These are phyloP conservation scores for Megamerina dolium DNA, from an alignment of 2,888 invertebrate species.

Conservation along the genomic window DNA sequence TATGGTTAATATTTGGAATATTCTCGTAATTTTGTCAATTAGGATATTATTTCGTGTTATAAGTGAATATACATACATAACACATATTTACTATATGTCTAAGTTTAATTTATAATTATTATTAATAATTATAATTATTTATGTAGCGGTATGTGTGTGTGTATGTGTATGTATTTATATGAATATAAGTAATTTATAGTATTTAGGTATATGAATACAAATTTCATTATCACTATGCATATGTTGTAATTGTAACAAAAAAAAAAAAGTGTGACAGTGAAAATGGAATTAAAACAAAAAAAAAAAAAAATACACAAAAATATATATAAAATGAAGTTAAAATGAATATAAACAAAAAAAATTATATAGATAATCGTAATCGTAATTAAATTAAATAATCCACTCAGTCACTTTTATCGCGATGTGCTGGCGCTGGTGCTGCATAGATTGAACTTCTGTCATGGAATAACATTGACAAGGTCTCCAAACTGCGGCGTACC, in stretches of 20 bases:
- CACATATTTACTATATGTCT: slow-evolving; percentile 7
- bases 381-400: slow-evolving; percentile 8
- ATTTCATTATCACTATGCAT: too few species aligned
- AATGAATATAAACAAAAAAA: slow-evolving; percentile 5
- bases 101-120: slow-evolving; percentile 10
- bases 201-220: too few species aligned
- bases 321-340: slow-evolving; percentile 3
- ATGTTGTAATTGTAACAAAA: too few species aligned
- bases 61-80: neutral
- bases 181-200: too few species aligned
- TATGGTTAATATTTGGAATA: too few species aligned
- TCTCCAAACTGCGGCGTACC: slow-evolving; percentile 77
- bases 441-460: slow-evolving; percentile 37
- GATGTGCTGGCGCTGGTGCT: too few species aligned
- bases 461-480: slow-evolving; percentile 64
- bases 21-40: too few species aligned
- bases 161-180: too few species aligned
- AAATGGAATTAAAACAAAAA: slow-evolving; percentile 6
- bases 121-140: too few species aligned
- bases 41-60: too few species aligned
- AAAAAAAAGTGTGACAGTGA: slow-evolving; percentile 10
- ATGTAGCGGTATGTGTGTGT: too few species aligned
- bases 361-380: slow-evolving; percentile 10
- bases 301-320: slow-evolving; percentile 6
- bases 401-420: slow-evolving; percentile 41